Conservation (phyloP, 2,888 invertebrate species). For the Cetonia aurata region DNA sequence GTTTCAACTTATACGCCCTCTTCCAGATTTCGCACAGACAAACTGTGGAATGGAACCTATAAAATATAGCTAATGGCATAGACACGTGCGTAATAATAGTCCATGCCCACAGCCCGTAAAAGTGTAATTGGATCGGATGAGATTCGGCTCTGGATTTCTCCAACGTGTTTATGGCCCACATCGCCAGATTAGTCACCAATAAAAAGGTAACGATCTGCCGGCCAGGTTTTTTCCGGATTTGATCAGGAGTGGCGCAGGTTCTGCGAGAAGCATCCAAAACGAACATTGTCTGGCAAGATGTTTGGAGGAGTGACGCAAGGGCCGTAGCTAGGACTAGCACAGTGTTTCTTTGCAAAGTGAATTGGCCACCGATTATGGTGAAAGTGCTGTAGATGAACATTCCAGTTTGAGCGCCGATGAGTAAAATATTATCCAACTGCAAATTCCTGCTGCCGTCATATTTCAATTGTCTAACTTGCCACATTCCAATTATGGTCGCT, state of each 20-base stretch:
- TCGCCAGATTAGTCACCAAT: constrained; percentile 88
- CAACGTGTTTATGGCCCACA: constrained; percentile 95
- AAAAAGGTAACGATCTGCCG: constrained; percentile 94
- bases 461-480: constrained; percentile 86
- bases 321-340: constrained; percentile 87
- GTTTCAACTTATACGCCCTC: constrained; percentile 92
- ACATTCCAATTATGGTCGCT: constrained; percentile 89
- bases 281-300: constrained; percentile 91
- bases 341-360: constrained; percentile 84
- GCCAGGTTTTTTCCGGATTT: constrained; percentile 89
- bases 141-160: constrained; percentile 93
- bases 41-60: constrained; percentile 94
- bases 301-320: constrained; percentile 87
- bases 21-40: constrained; percentile 98
- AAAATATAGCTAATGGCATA: constrained; percentile 93
- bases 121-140: constrained; percentile 91
- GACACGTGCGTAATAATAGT: constrained; percentile 95
- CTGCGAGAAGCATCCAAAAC: constrained; percentile 91
- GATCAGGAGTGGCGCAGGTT: constrained; percentile 84
- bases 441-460: constrained; percentile 87
- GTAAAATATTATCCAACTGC: constrained; percentile 89
- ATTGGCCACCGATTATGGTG: constrained; percentile 93
- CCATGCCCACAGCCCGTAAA: constrained; percentile 96
- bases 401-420: constrained; percentile 94
- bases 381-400: constrained; percentile 95